phyloP scores from a whole-genome alignment of 1,140 invertebrate species.

The Nephila pilipes region DNA sequence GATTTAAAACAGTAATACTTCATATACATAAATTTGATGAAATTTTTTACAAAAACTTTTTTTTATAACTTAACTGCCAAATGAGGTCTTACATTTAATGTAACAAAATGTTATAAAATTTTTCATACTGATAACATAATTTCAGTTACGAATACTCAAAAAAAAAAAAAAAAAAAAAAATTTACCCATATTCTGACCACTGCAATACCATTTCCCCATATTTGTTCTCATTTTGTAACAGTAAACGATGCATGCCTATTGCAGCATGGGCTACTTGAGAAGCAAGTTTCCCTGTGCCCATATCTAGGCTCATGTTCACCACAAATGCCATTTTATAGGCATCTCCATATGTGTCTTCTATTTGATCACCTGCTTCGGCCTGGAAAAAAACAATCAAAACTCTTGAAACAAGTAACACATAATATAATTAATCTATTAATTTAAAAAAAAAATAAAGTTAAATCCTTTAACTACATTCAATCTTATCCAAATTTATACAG shows the following conservation, averaged over 20 bases:
- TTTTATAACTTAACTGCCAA: too few species aligned
- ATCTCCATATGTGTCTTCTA: conserved; percentile 79
- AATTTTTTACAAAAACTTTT: too few species aligned
- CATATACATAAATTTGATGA: too few species aligned
- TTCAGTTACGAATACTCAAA: too few species aligned
- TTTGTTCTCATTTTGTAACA: conserved; percentile 81
- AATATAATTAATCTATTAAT: not conserved
- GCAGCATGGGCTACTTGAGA: conserved; percentile 86
- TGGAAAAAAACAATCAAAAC: not conserved
- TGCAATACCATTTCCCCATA: conserved; percentile 82
- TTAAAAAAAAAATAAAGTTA: not conserved
- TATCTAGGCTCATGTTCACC: conserved; percentile 84
- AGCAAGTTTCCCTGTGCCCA: conserved; percentile 86
- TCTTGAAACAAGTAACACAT: not conserved
- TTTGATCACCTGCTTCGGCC: conserved; percentile 77
- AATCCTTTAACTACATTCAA: too few species aligned
- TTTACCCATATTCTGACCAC: conserved; percentile 84
- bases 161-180: too few species aligned
- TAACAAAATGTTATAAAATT: too few species aligned
- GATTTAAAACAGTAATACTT: too few species aligned
- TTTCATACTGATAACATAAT: too few species aligned
- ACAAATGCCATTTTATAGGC: conserved; percentile 86
- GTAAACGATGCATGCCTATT: conserved; percentile 83
- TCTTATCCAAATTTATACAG: too few species aligned
- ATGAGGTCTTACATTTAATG: too few species aligned